phyloP scores from a whole-genome alignment of 2,888 invertebrate genomes.

The Nycteola revayana region DNA sequence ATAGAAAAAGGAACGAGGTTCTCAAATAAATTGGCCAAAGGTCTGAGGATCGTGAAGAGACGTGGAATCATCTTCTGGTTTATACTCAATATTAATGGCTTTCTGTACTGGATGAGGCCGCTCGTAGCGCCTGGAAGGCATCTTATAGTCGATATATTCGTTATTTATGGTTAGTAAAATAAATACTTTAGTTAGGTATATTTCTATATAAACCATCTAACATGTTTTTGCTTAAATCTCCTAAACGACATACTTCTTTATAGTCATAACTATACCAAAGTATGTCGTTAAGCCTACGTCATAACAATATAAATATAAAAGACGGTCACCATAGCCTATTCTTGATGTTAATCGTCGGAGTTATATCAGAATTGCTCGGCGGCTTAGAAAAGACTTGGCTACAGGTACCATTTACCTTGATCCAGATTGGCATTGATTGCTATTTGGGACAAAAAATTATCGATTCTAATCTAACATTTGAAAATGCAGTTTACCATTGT shows the following conservation, averaged over 20 bases:
- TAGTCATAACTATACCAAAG: no score
- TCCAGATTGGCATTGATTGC: conserved; percentile 47
- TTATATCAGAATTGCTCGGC: conserved; percentile 54
- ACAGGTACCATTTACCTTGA: conserved; percentile 46
- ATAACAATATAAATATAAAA: no score
- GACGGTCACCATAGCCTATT: no score
- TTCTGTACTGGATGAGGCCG: conserved; percentile 36
- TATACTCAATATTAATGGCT: conserved; percentile 37
- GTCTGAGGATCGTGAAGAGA: conserved; percentile 41
- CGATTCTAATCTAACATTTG: conserved; percentile 39
- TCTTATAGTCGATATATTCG: conserved; percentile 38
- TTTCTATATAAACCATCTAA: no score
- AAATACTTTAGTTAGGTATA: no score
- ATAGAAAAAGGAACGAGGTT: conserved; percentile 36
- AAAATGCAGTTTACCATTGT: conserved; percentile 40
- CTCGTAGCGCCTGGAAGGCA: conserved; percentile 47
- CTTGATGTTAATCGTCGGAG: conserved; percentile 37
- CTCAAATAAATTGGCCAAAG: conserved; percentile 33
- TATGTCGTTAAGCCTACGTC: no score
- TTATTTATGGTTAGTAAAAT: conserved; percentile 49
- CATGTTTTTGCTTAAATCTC: no score
- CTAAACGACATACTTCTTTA: no score
- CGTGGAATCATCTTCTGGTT: conserved; percentile 46
- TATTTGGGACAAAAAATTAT: conserved; percentile 43
- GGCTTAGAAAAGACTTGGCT: conserved; percentile 53